Conservation (phyloP, 2,113 vertebrate genomes). For the Saimiri boliviensis region DNA sequence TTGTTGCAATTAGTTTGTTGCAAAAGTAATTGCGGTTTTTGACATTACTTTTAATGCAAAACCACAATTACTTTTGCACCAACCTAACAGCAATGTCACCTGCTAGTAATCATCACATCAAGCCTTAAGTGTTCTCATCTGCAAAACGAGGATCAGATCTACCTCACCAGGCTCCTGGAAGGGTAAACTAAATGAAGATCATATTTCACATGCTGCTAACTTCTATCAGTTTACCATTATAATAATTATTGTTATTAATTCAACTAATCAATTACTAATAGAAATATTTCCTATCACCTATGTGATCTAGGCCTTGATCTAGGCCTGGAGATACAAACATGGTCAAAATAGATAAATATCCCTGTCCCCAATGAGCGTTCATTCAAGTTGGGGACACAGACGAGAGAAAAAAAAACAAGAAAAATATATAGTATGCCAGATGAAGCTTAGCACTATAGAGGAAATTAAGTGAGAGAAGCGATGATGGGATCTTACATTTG, state of each 20-base stretch:
- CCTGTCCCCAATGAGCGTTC: background rate
- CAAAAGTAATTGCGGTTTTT: too few species aligned
- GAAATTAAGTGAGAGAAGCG: background rate
- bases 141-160: background rate
- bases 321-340: background rate
- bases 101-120: background rate
- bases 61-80: too few species aligned
- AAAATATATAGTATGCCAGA: background rate
- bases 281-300: conserved; percentile 21
- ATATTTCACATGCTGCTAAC: background rate
- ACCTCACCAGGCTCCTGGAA: background rate
- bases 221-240: background rate
- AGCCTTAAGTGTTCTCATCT: background rate
- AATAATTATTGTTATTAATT: conserved; percentile 16
- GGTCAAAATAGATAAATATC: background rate
- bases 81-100: too few species aligned
- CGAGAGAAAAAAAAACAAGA: background rate
- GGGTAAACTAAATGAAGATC: background rate
- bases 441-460: background rate
- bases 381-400: background rate
- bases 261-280: background rate
- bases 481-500: background rate
- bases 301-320: background rate
- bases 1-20: background rate
- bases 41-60: too few species aligned